phyloP scores from a whole-genome alignment of 1,140 invertebrate genomes.

The Meloidogyne chitwoodi region DNA sequence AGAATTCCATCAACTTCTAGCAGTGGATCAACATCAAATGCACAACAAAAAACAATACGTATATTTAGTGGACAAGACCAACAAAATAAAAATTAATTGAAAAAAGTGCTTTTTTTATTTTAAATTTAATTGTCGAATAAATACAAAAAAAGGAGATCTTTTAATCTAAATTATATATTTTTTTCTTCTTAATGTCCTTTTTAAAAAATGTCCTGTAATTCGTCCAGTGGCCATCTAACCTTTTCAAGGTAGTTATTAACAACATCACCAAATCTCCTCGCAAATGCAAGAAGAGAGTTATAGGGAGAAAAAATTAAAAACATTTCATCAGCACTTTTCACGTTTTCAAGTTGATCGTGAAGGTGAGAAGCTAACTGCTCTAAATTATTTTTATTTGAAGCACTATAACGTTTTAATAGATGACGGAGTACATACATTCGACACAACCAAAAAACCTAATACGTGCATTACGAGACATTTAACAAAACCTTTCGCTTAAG shows the following conservation, averaged over 20 bases:
- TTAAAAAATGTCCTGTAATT: no score
- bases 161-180: no score
- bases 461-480: no score
- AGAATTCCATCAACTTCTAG: background rate
- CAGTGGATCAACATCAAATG: background rate
- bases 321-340: constrained; percentile 99
- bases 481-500: no score
- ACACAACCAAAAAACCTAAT: no score
- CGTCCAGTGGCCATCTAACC: no score
- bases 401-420: no score
- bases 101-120: no score
- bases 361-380: constrained; percentile 82
- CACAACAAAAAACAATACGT: background rate
- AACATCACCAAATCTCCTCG: constrained; percentile 86
- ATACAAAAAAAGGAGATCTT: no score
- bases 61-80: background rate
- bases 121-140: no score
- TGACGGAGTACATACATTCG: no score
- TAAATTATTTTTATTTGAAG: constrained; percentile 97
- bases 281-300: constrained; percentile 95
- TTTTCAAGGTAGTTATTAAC: constrained; percentile 65
- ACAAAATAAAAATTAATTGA: background rate
- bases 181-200: no score
- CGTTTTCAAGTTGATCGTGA: constrained; percentile 89
- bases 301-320: constrained; percentile 97